phyloP scores from a whole-genome alignment of 2,113 vertebrate species.

The Bostrychus sinensis region DNA sequence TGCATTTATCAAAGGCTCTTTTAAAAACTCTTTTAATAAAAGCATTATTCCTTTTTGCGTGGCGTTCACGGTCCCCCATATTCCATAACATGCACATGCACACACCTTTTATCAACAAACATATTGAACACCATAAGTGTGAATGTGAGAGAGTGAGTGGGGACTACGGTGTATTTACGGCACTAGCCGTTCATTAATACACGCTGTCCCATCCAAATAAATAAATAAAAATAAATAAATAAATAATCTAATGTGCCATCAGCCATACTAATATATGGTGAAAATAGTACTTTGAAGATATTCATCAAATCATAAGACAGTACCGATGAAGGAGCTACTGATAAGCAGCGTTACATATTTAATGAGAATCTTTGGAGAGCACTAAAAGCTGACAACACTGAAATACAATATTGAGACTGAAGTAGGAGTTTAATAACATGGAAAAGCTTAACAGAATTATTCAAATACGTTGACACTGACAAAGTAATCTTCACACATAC shows the following conservation, averaged over 20 bases:
- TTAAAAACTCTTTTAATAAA: too few relatives aligned
- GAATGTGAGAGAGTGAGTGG: too few relatives aligned
- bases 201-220: too few relatives aligned
- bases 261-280: slow-evolving; percentile 21
- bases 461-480: not conserved
- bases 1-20: too few relatives aligned
- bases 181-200: too few relatives aligned
- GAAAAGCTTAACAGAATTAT: not conserved
- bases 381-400: not conserved
- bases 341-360: slow-evolving; percentile 20
- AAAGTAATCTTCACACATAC: not conserved
- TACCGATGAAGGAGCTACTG: slow-evolving; percentile 12
- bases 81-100: not conserved
- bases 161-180: too few relatives aligned
- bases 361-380: slow-evolving; percentile 15
- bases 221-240: not conserved
- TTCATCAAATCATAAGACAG: slow-evolving; percentile 6
- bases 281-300: slow-evolving; percentile 17
- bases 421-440: not conserved
- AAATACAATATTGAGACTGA: slow-evolving; percentile 4
- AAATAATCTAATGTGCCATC: not conserved
- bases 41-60: too few relatives aligned
- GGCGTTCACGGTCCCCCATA: too few relatives aligned
- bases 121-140: not conserved
- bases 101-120: too few relatives aligned